Evolutionary conservation across 2,797 vertebrate genomes (phyloP).

Genomic region (Phoebastria nigripes): DNA sequence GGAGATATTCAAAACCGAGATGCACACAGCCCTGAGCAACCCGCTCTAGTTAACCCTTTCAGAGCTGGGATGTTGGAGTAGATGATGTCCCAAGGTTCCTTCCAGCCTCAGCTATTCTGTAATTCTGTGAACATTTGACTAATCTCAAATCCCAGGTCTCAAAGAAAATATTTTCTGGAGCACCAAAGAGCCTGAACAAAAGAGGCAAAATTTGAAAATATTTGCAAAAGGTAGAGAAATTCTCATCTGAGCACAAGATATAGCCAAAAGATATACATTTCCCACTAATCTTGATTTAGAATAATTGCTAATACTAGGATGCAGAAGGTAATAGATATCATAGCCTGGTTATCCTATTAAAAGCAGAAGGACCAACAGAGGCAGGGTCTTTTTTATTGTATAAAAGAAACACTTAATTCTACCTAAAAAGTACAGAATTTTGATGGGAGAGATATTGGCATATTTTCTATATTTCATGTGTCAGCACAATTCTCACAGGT

Average conservation of each 20-base stretch:
- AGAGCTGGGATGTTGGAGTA: background rate
- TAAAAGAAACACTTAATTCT: background rate
- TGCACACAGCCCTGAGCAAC: background rate
- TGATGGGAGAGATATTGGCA: background rate
- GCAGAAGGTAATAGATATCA: background rate
- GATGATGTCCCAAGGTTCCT: background rate
- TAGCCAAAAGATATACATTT: background rate
- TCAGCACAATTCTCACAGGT: background rate
- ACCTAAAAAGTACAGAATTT: background rate
- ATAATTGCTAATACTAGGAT: background rate
- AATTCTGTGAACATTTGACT: background rate
- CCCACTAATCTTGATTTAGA: background rate
- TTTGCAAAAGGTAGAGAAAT: background rate
- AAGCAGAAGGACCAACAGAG: background rate
- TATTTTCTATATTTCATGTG: background rate
- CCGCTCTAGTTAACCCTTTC: background rate
- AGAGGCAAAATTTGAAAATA: background rate
- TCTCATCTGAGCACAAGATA: background rate
- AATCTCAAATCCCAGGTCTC: background rate
- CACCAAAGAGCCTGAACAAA: background rate
- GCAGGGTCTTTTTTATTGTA: background rate
- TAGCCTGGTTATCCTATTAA: background rate
- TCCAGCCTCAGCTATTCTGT: background rate
- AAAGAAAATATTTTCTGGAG: background rate
- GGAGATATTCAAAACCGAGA: background rate